A percentile compares a stretch with the other conserved stretches of the same genome.
Evolutionary conservation across 2,797 vertebrate genomes (phyloP).

Genomic region (Mastacembelus armatus): DNA sequence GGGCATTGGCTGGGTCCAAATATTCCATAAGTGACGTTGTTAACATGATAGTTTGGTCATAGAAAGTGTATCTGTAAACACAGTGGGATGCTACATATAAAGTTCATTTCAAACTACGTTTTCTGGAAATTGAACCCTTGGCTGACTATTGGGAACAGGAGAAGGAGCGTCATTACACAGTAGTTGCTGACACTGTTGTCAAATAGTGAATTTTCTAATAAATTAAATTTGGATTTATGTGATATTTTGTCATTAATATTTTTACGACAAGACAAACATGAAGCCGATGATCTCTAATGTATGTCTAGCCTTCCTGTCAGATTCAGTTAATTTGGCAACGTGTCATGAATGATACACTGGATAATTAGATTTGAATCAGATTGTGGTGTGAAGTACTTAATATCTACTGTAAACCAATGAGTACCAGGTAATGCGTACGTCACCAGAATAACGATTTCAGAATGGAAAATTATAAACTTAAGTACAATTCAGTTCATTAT

Average conservation of each 20-base stretch:
- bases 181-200: constrained; percentile 41
- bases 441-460: constrained; percentile 44
- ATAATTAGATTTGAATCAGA: constrained; percentile 10
- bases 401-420: constrained; percentile 26
- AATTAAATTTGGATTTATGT: constrained; percentile 46
- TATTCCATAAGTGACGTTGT: constrained; percentile 16
- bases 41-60: constrained; percentile 22
- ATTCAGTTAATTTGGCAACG: neutral
- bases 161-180: constrained; percentile 21
- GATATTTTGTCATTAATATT: constrained; percentile 48
- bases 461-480: constrained; percentile 45
- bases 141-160: constrained; percentile 13
- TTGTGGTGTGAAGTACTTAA: constrained; percentile 7
- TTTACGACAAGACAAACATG: constrained; percentile 25
- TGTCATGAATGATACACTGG: constrained; percentile 18
- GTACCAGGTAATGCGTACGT: constrained; percentile 27
- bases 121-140: constrained; percentile 37
- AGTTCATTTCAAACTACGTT: constrained; percentile 36
- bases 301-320: neutral
- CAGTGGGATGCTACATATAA: constrained; percentile 15
- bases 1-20: constrained; percentile 28
- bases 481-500: constrained; percentile 54
- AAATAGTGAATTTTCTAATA: constrained; percentile 52
- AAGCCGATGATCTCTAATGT: constrained; percentile 1
- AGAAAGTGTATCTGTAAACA: constrained; percentile 25